phyloP scores from a whole-genome alignment of 2,797 vertebrate genomes.

The Poecilia picta region DNA sequence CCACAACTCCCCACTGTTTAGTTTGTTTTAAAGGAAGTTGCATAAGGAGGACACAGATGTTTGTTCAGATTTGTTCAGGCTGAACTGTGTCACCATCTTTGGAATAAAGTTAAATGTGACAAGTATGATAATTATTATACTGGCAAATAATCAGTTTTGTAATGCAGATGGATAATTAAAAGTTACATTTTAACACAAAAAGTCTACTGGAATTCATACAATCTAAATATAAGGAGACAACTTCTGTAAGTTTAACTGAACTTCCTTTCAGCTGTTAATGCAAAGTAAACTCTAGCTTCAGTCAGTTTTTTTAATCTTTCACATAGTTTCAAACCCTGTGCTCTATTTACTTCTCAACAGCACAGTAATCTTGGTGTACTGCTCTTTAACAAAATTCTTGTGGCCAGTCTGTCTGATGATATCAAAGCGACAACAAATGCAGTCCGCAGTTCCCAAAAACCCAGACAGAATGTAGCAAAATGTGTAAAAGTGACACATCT shows the following conservation, averaged over 20 bases:
- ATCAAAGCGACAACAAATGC: background rate
- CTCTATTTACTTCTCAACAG: background rate
- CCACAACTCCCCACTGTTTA: conserved; percentile 20
- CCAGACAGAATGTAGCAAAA: background rate
- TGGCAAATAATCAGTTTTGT: background rate
- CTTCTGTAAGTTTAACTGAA: background rate
- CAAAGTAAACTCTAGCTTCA: background rate
- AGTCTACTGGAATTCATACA: background rate
- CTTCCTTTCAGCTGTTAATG: background rate
- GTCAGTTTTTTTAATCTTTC: background rate
- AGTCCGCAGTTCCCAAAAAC: background rate
- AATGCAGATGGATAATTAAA: background rate
- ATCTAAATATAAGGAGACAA: background rate
- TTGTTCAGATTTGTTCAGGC: background rate
- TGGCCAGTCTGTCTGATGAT: background rate
- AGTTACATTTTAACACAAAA: background rate
- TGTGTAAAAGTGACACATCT: background rate
- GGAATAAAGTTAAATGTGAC: background rate
- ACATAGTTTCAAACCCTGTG: background rate
- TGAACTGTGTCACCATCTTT: background rate
- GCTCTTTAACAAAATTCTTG: background rate
- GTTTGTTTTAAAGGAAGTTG: conserved; percentile 40
- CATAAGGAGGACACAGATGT: conserved; percentile 39
- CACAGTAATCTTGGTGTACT: background rate
- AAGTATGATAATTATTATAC: background rate